phyloP scores from a whole-genome alignment of 23 tunicate genomes.

The Styela plicata region DNA sequence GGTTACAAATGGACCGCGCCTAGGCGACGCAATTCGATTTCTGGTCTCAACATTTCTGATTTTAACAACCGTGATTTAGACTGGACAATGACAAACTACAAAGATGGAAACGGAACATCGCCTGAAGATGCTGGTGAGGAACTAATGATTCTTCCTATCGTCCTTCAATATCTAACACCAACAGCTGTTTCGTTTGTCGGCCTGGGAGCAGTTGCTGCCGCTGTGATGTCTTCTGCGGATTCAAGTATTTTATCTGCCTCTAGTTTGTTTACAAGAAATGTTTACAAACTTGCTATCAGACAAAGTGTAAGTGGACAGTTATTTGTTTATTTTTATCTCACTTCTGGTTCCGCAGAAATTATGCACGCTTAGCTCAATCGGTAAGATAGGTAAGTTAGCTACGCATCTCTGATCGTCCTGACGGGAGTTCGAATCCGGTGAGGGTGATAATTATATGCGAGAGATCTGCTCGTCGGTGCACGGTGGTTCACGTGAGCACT shows the following conservation, averaged over 20 bases:
- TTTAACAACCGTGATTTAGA: constrained; percentile 28
- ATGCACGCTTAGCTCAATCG: too few species aligned
- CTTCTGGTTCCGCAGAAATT: too few species aligned
- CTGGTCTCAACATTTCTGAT: too few species aligned
- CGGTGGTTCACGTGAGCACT: too few species aligned
- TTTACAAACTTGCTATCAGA: constrained; percentile 40
- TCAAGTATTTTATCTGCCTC: constrained; percentile 67
- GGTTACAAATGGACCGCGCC: too few species aligned
- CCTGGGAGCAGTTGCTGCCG: constrained; percentile 87
- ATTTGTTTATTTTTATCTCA: too few species aligned
- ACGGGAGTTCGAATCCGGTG: too few species aligned
- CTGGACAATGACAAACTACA: constrained; percentile 47
- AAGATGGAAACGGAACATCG: constrained; percentile 15
- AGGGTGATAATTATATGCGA: too few species aligned
- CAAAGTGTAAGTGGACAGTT: constrained; percentile 9
- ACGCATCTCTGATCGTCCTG: too few species aligned
- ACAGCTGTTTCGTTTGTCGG: constrained; percentile 59
- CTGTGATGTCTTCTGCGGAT: constrained; percentile 90
- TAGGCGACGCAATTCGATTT: too few species aligned
- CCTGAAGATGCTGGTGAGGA: constrained; percentile 35
- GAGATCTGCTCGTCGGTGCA: too few species aligned
- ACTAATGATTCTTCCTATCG: constrained; percentile 66
- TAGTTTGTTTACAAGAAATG: constrained; percentile 61
- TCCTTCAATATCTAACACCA: constrained; percentile 63
- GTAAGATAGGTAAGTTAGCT: too few species aligned